These are phyloP conservation scores for Silurus meridionalis DNA, from an alignment of 2,113 vertebrate species.

Conservation along the genomic window DNA sequence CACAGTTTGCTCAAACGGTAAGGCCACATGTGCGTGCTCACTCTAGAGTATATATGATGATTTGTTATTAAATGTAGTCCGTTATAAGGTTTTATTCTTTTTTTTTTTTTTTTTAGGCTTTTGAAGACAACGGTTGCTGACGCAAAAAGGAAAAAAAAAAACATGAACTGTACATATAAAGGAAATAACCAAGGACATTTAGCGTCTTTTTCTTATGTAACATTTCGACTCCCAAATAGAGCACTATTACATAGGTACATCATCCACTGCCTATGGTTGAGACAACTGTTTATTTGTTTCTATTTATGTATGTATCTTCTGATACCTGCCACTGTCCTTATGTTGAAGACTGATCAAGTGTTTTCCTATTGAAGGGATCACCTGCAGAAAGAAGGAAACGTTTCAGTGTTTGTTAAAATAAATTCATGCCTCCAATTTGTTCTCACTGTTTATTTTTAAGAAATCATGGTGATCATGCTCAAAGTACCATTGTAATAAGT, in stretches of 20 bases:
- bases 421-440: conserved; percentile 51
- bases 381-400: conserved; percentile 56
- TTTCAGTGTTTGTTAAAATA: conserved; percentile 70
- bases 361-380: conserved; percentile 42
- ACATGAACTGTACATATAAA: conserved; percentile 50
- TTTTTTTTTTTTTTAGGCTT: conserved; percentile 27
- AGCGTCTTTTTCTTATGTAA: conserved; percentile 31
- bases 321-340: conserved; percentile 56
- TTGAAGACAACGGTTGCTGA: conserved; percentile 42
- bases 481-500: neutral
- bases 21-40: conserved; percentile 33
- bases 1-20: conserved; percentile 62
- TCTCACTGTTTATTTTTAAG: conserved; percentile 55
- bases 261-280: conserved; percentile 47
- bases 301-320: conserved; percentile 53
- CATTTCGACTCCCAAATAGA: conserved; percentile 31
- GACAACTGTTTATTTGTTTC: conserved; percentile 43
- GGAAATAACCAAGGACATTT: conserved; percentile 39
- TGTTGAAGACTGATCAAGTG: conserved; percentile 36
- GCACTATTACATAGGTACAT: conserved; percentile 17
- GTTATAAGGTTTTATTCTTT: neutral
- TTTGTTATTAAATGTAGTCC: neutral
- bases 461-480: neutral
- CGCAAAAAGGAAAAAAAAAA: conserved; percentile 6
- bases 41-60: neutral